Percentiles rank a stretch among this genome's conserved stretches.
phyloP scores from a whole-genome alignment of 2,888 invertebrate genomes.

The Halictus ligatus region DNA sequence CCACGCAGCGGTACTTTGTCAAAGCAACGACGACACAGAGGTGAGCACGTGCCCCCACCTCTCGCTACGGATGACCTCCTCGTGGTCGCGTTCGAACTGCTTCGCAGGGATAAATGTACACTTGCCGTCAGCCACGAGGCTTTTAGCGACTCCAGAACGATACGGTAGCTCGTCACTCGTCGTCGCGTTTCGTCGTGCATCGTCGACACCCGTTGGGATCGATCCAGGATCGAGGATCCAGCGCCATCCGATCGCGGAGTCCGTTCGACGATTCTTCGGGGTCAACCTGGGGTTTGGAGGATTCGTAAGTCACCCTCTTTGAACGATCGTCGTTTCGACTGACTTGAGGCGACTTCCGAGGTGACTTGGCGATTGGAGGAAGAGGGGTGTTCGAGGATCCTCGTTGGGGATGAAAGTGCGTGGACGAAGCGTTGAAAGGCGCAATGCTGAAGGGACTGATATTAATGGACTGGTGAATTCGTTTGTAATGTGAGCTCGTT shows the following conservation, averaged over 20 bases:
- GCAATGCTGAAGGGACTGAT: neutral
- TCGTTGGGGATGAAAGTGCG: slow-evolving; percentile 1
- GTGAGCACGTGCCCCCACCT: slow-evolving; percentile 72
- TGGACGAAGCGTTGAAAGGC: neutral
- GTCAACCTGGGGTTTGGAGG: slow-evolving; percentile 64
- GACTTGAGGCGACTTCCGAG: neutral
- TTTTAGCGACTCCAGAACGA: slow-evolving; percentile 78
- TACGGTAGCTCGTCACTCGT: slow-evolving; percentile 59
- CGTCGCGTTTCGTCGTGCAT: slow-evolving; percentile 43
- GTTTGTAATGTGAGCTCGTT: neutral
- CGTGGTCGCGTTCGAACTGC: slow-evolving; percentile 80
- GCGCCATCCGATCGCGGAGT: neutral
- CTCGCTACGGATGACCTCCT: slow-evolving; percentile 81
- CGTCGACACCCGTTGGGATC: slow-evolving; percentile 18
- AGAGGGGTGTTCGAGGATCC: neutral
- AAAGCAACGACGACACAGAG: slow-evolving; percentile 64
- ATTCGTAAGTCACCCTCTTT: slow-evolving; percentile 75
- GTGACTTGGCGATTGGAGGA: neutral
- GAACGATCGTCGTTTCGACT: neutral
- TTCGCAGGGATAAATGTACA: slow-evolving; percentile 83
- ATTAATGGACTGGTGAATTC: neutral
- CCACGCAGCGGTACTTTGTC: slow-evolving; percentile 50
- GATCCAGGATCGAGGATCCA: slow-evolving; percentile 21
- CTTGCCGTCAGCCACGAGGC: slow-evolving; percentile 78
- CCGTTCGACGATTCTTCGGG: neutral